Percentiles rank a stretch among this genome's conserved stretches.
These are phyloP conservation scores for Danaus chrysippus DNA, from an alignment of 2,888 invertebrate genomes.

Conservation along the genomic window DNA sequence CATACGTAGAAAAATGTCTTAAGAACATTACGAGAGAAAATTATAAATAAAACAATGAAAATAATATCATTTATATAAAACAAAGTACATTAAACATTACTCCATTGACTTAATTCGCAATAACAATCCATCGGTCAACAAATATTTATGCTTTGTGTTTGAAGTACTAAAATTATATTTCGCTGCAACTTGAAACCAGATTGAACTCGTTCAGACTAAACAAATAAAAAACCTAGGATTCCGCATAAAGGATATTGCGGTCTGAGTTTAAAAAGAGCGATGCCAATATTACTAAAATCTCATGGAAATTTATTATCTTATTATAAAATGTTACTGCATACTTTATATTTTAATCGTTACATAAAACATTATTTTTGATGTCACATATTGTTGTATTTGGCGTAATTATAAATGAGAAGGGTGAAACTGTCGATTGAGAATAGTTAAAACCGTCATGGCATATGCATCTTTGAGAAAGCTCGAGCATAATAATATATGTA, in stretches of 20 bases:
- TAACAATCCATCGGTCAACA: slow-evolving; percentile 4
- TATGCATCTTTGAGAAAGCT: slow-evolving; percentile 1
- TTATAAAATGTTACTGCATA: neutral
- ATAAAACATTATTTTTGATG: neutral
- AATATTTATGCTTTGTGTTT: slow-evolving; percentile 6
- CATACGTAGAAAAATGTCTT: no score
- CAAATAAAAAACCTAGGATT: slow-evolving; percentile 6
- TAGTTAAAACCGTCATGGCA: neutral
- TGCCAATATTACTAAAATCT: slow-evolving; percentile 9
- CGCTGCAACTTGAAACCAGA: slow-evolving; percentile 7
- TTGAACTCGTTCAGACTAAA: slow-evolving; percentile 9
- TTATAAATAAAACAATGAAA: no score
- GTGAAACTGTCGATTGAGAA: neutral
- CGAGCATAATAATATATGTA: neutral
- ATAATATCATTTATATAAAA: no score
- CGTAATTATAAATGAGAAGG: neutral
- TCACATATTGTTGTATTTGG: no score
- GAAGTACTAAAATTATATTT: slow-evolving; percentile 7
- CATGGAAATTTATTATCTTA: slow-evolving; percentile 6
- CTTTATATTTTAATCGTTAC: neutral
- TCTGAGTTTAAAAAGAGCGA: slow-evolving; percentile 7
- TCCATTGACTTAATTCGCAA: neutral
- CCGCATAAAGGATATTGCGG: slow-evolving; percentile 9
- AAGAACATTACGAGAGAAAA: no score
- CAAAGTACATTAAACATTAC: no score